Conservation (phyloP, 2,113 vertebrate species). For the Lepus europaeus region DNA sequence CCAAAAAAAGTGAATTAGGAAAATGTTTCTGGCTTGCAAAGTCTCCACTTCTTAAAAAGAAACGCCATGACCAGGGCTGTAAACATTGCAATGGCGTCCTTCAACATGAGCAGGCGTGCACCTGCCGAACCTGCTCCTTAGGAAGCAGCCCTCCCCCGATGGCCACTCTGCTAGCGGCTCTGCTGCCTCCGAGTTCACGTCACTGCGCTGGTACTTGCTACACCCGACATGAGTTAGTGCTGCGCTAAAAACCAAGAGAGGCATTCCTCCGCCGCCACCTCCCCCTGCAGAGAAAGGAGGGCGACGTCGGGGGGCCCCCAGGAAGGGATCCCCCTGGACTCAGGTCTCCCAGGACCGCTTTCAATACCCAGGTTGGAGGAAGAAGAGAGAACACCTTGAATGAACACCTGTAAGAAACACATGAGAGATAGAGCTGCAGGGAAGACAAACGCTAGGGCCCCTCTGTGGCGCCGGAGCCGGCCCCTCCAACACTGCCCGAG, state of each 20-base stretch:
- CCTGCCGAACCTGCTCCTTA: constrained; percentile 80
- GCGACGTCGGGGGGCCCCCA: background rate
- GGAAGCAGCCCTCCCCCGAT: constrained; percentile 84
- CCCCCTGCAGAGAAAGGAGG: constrained; percentile 44
- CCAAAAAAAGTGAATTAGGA: constrained; percentile 77
- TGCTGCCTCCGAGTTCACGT: constrained; percentile 85
- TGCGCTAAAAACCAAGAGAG: constrained; percentile 80
- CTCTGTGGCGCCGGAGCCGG: accelerated
- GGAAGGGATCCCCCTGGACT: background rate
- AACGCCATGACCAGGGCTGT: constrained; percentile 85
- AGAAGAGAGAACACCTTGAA: background rate
- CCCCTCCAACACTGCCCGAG: accelerated
- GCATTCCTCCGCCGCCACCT: constrained; percentile 25
- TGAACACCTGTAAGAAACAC: background rate
- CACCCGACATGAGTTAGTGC: constrained; percentile 85
- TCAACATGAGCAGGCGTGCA: constrained; percentile 77
- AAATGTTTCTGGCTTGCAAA: constrained; percentile 82
- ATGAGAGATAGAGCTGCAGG: background rate
- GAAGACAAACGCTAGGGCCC: accelerated
- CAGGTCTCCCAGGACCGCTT: background rate
- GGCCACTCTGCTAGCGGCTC: constrained; percentile 87
- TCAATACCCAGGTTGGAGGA: background rate
- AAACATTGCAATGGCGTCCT: constrained; percentile 87
- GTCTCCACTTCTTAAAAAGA: constrained; percentile 81
- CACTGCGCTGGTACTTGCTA: constrained; percentile 83